Evolutionary conservation across 2,888 invertebrate species (phyloP).

Genomic region (Morinoia aosen): DNA sequence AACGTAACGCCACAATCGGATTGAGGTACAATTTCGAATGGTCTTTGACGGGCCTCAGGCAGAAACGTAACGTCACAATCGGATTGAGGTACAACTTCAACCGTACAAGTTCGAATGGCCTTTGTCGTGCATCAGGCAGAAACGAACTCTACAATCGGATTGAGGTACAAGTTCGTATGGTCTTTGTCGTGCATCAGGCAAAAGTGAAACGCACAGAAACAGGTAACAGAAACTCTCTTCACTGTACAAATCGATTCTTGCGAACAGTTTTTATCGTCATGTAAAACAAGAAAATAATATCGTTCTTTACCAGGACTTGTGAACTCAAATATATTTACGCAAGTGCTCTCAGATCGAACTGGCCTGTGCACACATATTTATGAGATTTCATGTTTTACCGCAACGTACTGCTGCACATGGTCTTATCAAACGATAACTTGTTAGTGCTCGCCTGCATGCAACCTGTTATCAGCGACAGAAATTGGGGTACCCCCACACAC

Average conservation of each 20-base stretch:
- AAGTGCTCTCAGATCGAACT: neutral
- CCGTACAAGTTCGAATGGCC: no score
- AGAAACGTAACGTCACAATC: no score
- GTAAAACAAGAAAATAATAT: neutral
- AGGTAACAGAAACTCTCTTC: no score
- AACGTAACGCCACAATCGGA: no score
- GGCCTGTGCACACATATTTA: neutral
- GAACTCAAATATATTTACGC: neutral
- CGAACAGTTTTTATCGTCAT: neutral
- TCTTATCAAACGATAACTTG: neutral
- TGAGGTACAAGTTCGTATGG: no score
- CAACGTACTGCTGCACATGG: neutral
- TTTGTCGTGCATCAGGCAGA: no score
- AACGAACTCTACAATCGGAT: no score
- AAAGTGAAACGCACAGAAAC: no score
- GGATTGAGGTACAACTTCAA: no score
- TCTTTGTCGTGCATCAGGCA: no score
- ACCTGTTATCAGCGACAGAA: neutral
- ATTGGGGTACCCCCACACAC: neutral
- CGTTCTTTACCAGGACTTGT: neutral
- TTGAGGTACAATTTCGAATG: no score
- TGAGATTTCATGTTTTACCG: neutral
- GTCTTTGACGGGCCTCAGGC: no score
- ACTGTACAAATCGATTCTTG: neutral
- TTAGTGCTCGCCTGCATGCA: neutral